phyloP scores from a whole-genome alignment of 64 coral and sea anemone genomes.

The Stichodactyla mertensii region DNA sequence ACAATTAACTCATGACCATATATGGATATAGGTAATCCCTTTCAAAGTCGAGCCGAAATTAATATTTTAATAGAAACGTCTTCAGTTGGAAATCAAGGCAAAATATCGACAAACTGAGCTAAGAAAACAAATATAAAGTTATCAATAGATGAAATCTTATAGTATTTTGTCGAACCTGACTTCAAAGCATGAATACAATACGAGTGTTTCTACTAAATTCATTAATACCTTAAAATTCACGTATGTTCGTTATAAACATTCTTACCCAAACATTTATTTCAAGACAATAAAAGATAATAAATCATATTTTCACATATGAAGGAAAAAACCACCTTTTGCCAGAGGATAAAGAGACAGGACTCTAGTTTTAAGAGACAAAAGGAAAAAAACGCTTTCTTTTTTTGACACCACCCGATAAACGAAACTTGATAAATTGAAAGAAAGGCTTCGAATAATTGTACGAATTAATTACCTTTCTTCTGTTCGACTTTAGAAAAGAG shows the following conservation, averaged over 20 bases:
- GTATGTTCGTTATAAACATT: neutral
- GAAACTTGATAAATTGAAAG: neutral
- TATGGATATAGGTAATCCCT: neutral
- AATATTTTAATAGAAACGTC: neutral
- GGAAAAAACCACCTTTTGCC: neutral
- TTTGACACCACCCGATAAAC: neutral
- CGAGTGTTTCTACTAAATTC: neutral
- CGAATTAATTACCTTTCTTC: neutral
- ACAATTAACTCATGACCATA: neutral
- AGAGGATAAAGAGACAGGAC: neutral
- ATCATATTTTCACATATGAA: neutral
- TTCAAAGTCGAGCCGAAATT: neutral
- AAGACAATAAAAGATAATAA: neutral
- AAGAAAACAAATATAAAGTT: neutral
- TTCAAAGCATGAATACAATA: neutral
- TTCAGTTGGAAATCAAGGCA: neutral
- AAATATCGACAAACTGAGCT: neutral
- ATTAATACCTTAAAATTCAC: neutral
- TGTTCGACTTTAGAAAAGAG: neutral
- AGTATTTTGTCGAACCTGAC: no score
- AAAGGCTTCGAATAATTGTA: neutral
- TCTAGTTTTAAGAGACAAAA: neutral
- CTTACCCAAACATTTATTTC: neutral
- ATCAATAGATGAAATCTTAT: neutral
- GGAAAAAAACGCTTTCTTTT: neutral